Base-by-base conservation (phyloP, 2,113 vertebrate genomes). In the Mus musculus region DNA sequence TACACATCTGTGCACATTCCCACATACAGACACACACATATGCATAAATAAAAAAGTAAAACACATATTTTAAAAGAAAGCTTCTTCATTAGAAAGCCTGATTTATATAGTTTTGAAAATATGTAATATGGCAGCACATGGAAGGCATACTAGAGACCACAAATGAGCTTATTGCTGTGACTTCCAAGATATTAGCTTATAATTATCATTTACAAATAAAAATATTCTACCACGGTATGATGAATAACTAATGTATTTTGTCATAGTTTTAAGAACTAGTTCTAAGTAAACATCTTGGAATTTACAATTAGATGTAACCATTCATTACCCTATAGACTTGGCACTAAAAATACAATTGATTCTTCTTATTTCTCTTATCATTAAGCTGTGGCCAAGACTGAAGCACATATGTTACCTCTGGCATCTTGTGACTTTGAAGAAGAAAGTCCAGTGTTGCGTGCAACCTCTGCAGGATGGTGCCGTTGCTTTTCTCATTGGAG, bases 401-500 rank as follows among this genome's bases (percentile, higher is more conserved):
- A 96, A 91, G 8, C 14, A 89, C 92, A 59, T 28, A 56, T 24
- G 33, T 13, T 89, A n/a, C 17, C 61, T 88, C 80, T 93, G 33
- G 17, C 14, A 87, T 73, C 67, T 86, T 95, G 13, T 61, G 9
- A 49, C 13, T 95, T 92, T 96, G 14, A 94, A 90, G 16, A 22
- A 26, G 33, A 88, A 69, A 24, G 5, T 12, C 8, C 84, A n/a
- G 71, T 30, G 8, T 39, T 91, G 11, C 54, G 28, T 54, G 11
- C n/a, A 81, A 42, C 49, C 10, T 85, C 72, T 39, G 59, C 14
- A 33, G 26, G 49, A 65, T 54, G 46, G 10, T 49, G 17, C 33
- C 28, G 67, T 84, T 36, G 8, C 16, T 76, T 77, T 92, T 54
- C 71, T 95, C 49, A 93, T 59, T 90, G 90, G 71, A 92, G 69